Base-by-base conservation (phyloP, 92 coral and sea anemone genomes). In the Bergia puertoricense region DNA sequence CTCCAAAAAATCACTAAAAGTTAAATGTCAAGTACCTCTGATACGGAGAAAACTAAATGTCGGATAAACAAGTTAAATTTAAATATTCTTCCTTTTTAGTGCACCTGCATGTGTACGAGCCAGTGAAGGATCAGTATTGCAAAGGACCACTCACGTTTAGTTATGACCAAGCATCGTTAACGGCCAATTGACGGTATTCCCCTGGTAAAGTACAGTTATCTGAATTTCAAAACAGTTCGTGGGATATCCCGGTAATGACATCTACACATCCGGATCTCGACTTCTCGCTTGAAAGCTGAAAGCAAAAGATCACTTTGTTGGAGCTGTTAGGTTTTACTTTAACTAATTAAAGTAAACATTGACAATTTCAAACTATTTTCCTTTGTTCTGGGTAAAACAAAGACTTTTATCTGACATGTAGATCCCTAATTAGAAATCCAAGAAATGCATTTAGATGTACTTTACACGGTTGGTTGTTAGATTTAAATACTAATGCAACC, bases 1-100 rank as follows among this genome's bases (percentile, higher is more conserved):
- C 30, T 30, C 30, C 30, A 30, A 30, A 45, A 40, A 10, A 39
- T 14, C 8, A 20, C 9, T 42, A 40, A n/a, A 20, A 16, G 69
- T 18, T 20, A 62, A 62, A 62, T 62, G 69, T 16, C 46, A 76
- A 76, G 80, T 45, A 40, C 38, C 42, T 43, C 9, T 41, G 22
- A 42, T 76, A 42, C 50, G 46, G 9, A 76, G 37, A 20, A 76
- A 42, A 76, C 18, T 42, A 23, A 76, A 76, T 42, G 16, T 76
- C 44, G 50, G n/a, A 40, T 74, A 74, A 40, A 48, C 79, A 18
- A 20, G 46, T 74, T 74, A n/a, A 76, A 76, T 76, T 76, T 76
- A 51, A 76, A 76, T 76, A 75, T 75, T 75, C 79, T 75, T 0
- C 46, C 42, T 2, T 41, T 10, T 16, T 13, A 8, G 44, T 76